Evolutionary conservation across 1,140 invertebrate species (phyloP), one percentile per base, ranked within the genome.

Genomic region (Pissodes strobi): DNA sequence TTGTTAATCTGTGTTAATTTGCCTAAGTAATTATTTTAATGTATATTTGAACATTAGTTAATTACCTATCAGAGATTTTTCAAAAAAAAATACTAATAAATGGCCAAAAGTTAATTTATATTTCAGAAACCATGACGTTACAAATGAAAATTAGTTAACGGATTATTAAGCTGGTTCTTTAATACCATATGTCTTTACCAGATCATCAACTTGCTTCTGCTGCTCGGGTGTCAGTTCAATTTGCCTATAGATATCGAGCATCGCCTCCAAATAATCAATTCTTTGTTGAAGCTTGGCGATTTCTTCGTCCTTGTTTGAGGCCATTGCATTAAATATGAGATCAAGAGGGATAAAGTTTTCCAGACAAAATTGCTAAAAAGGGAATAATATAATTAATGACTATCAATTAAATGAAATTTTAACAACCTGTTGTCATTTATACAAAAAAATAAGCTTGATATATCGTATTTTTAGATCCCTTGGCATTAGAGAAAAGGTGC

Each of bases 321-420:
- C 74, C 12, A 83, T 70, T 3, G 78, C 81, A 52, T 81, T 78
- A 0, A 83, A 79, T 17, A 83, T 78, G 3, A 80, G 79, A 37
- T 82, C 75, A 3, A 81, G 78, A 1, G 82, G 81, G 19, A 83
- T 62, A 53, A 80, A 80, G 68, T 76, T 34, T 58, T 70, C 72
- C 18, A 71, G 38, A 27, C 52, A 65, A 23, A 69, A 48, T 57
- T 57, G 52, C 61, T 64, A 30, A 17, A 56, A 57, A 23, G n/a
- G n/a, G n/a, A n/a, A n/a, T n/a, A n/a, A n/a, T n/a, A n/a, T n/a
- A n/a, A n/a, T n/a, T n/a, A n/a, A n/a, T n/a, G n/a, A n/a, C n/a
- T n/a, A n/a, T n/a, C n/a, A n/a, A n/a, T n/a, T n/a, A n/a, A n/a
- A n/a, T n/a, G n/a, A n/a, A n/a, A n/a, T n/a, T n/a, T n/a, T n/a